phyloP scores from a whole-genome alignment of 2,113 vertebrate genomes.

The Thamnaconus septentrionalis region DNA sequence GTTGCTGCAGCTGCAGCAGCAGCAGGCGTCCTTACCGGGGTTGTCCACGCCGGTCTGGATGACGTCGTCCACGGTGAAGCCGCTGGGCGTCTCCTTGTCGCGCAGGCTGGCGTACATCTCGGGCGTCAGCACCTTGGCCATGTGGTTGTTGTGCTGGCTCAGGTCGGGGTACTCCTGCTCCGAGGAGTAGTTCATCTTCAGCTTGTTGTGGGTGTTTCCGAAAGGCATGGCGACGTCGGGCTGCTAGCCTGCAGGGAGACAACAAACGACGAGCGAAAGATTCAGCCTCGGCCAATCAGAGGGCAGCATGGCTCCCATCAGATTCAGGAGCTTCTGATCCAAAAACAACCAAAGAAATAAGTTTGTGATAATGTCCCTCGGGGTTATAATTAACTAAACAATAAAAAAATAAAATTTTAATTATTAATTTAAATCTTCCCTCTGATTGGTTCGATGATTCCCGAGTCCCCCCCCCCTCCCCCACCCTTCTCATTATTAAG shows the following conservation, averaged over 20 bases:
- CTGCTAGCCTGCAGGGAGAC: slow-evolving; percentile 43
- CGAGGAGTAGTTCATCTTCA: slow-evolving; percentile 83
- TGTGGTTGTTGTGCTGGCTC: slow-evolving; percentile 92
- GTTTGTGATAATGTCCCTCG: too few relatives aligned
- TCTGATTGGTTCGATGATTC: too few relatives aligned
- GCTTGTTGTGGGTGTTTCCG: slow-evolving; percentile 88
- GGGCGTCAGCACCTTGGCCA: slow-evolving; percentile 89
- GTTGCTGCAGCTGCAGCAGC: neutral
- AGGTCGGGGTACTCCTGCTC: slow-evolving; percentile 91
- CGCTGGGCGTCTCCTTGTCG: slow-evolving; percentile 85
- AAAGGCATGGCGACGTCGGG: slow-evolving; percentile 86
- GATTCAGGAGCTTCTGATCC: too few relatives aligned
- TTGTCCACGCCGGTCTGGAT: slow-evolving; percentile 96
- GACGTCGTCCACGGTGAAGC: slow-evolving; percentile 88
- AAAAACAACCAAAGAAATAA: too few relatives aligned
- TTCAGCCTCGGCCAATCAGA: neutral
- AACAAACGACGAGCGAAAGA: neutral
- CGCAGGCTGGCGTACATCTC: slow-evolving; percentile 86
- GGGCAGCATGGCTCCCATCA: too few relatives aligned
- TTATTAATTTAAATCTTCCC: too few relatives aligned
- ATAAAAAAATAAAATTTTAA: too few relatives aligned
- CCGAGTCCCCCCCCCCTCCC: too few relatives aligned
- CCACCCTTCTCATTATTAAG: too few relatives aligned
- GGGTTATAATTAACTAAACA: too few relatives aligned
- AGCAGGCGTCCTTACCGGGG: slow-evolving; percentile 80